These are phyloP conservation scores for Sturnira hondurensis DNA, from an alignment of 2,113 vertebrate genomes.

Conservation along the genomic window DNA sequence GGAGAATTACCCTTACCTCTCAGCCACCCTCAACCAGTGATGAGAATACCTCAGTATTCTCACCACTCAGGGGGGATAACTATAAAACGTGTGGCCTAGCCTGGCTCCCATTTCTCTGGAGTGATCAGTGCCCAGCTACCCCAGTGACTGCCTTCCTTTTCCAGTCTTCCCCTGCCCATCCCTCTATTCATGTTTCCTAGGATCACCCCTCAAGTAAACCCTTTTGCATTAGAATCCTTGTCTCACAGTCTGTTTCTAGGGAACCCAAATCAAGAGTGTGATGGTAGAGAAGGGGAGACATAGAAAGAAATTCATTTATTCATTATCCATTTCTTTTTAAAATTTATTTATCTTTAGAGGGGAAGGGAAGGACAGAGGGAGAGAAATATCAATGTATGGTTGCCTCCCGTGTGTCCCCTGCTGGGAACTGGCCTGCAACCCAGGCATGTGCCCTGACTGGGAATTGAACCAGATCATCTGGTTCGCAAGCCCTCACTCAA, in stretches of 20 bases:
- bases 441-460: no score
- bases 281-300: neutral
- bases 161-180: no score
- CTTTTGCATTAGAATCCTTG: neutral
- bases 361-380: no score
- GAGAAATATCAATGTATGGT: no score
- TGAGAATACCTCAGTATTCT: neutral
- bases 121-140: neutral
- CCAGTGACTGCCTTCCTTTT: neutral
- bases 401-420: no score
- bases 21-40: neutral
- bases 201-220: neutral
- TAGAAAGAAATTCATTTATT: neutral
- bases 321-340: no score
- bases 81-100: neutral
- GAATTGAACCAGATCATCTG: no score
- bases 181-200: neutral
- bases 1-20: neutral
- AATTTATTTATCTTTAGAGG: no score
- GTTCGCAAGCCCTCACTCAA: no score
- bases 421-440: no score
- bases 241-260: neutral
- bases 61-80: neutral
- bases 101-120: neutral
- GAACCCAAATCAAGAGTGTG: neutral